Evolutionary conservation across 2,888 invertebrate species (phyloP).

Genomic region (Aricia artaxerxes): DNA sequence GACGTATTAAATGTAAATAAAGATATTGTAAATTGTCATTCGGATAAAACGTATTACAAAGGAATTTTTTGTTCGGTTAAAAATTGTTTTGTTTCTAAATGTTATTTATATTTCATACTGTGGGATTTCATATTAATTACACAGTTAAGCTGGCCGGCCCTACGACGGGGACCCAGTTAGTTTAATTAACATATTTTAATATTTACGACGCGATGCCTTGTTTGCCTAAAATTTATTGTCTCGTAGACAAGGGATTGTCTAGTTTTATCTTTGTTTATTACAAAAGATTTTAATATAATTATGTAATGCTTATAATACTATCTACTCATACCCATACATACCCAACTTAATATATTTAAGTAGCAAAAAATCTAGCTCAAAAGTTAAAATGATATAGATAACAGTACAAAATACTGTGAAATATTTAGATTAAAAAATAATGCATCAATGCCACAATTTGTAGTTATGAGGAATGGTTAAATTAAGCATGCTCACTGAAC

Average conservation of each 20-base stretch:
- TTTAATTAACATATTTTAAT: slow-evolving; percentile 31
- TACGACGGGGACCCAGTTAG: neutral
- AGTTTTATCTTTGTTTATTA: neutral
- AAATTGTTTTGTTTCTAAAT: neutral
- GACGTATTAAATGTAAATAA: neutral
- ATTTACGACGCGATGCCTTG: neutral
- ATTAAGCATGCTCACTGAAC: neutral
- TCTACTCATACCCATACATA: neutral
- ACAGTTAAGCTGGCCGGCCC: neutral
- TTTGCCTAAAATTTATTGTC: slow-evolving; percentile 25
- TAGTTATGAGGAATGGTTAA: neutral
- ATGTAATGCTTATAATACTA: too few species aligned
- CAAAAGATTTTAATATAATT: neutral
- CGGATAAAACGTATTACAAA: neutral
- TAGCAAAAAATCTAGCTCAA: too few species aligned
- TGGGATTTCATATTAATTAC: slow-evolving; percentile 28
- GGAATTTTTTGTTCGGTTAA: neutral
- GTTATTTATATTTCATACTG: slow-evolving; percentile 1
- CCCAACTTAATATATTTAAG: too few species aligned
- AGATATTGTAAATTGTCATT: neutral
- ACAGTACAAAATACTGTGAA: too few species aligned
- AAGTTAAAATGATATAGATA: too few species aligned
- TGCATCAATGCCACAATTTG: neutral
- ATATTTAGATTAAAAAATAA: neutral
- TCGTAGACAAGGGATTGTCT: slow-evolving; percentile 7